Conservation (phyloP, 2,797 vertebrate species). For the Malurus leucopterus region DNA sequence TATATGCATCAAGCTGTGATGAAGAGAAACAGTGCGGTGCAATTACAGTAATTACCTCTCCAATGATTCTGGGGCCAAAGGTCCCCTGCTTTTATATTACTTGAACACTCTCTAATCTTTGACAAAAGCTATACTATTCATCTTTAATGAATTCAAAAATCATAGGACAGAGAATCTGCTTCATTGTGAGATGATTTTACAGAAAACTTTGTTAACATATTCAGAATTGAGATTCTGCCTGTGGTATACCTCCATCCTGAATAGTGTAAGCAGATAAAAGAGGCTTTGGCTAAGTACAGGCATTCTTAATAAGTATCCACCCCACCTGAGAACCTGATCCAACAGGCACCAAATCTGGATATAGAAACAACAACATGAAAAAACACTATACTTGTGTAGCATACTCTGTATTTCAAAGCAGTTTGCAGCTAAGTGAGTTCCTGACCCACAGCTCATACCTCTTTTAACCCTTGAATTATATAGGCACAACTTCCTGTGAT, state of each 20-base stretch:
- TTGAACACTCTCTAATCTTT: neutral
- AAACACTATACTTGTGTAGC: neutral
- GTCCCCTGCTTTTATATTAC: neutral
- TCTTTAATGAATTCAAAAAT: neutral
- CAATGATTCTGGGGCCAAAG: neutral
- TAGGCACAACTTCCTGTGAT: neutral
- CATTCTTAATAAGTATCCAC: neutral
- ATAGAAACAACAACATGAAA: neutral
- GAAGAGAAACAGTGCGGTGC: neutral
- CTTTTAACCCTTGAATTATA: neutral
- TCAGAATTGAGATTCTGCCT: neutral
- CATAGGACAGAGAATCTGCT: neutral
- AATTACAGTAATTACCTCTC: neutral
- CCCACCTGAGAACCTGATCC: neutral
- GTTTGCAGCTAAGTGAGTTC: neutral
- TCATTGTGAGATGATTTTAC: neutral
- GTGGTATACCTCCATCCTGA: neutral
- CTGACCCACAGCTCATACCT: neutral
- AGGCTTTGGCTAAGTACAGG: neutral
- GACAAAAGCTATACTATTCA: neutral
- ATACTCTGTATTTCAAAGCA: neutral
- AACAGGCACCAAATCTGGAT: neutral
- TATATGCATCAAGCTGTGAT: neutral
- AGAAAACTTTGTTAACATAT: neutral
- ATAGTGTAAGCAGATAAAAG: neutral